Evolutionary conservation across 35 echinoderm and acorn worm genomes (phyloP).

Genomic region (Hemicentrotus pulcherrimus): DNA sequence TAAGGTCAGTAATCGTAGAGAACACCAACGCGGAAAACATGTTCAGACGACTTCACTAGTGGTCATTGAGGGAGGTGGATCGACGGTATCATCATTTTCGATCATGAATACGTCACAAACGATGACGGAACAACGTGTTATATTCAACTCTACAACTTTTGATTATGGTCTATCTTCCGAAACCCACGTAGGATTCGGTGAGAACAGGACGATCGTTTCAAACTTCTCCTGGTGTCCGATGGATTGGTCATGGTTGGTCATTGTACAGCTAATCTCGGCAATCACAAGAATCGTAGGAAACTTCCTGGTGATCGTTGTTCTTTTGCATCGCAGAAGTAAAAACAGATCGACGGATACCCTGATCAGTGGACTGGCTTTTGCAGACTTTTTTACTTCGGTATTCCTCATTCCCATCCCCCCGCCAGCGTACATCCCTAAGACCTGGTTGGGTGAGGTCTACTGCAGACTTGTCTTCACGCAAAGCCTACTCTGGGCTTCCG

Average conservation of each 20-base stretch:
- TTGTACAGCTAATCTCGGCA: slow-evolving; percentile 11
- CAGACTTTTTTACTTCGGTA: slow-evolving; percentile 44
- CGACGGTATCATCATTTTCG: not conserved
- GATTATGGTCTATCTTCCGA: too few relatives aligned
- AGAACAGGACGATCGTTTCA: not conserved
- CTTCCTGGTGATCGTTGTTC: not conserved
- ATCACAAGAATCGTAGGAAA: not conserved
- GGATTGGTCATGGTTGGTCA: not conserved
- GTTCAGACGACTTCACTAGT: too few relatives aligned
- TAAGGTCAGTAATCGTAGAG: too few relatives aligned
- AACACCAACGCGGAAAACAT: too few relatives aligned
- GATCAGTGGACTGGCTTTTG: slow-evolving; percentile 40
- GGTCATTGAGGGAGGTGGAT: too few relatives aligned
- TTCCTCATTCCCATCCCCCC: slow-evolving; percentile 1
- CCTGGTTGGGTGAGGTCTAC: not conserved
- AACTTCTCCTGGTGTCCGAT: not conserved
- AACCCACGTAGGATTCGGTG: not conserved
- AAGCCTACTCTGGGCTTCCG: not conserved
- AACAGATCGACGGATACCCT: not conserved
- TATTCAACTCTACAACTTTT: not conserved
- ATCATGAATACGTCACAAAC: not conserved
- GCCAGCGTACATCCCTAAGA: slow-evolving; percentile 10
- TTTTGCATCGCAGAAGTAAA: not conserved
- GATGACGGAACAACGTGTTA: not conserved
- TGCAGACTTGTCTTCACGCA: slow-evolving; percentile 1